phyloP scores from a whole-genome alignment of 2,888 invertebrate genomes.

The Cerastis rubricosa region DNA sequence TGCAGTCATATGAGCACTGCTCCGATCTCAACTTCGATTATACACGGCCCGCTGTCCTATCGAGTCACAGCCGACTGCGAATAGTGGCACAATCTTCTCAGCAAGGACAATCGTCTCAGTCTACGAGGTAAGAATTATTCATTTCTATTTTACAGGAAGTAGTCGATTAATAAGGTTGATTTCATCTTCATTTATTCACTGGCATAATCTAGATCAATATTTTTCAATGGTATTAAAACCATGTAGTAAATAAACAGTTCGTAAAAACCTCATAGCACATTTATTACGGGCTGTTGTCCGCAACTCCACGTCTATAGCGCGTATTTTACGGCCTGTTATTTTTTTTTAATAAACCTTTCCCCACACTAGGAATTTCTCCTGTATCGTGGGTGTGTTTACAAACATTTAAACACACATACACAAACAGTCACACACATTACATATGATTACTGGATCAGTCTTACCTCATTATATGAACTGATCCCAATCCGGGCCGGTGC shows the following conservation, averaged over 20 bases:
- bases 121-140: constrained; percentile 54
- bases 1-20: constrained; percentile 92
- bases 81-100: constrained; percentile 62
- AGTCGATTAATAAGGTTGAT: neutral
- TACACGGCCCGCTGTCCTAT: constrained; percentile 75
- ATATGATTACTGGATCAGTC: neutral
- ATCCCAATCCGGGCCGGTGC: neutral
- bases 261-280: neutral
- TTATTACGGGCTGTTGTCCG: no score
- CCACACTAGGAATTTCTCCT: no score
- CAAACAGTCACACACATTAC: no score
- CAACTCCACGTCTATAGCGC: no score
- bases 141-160: constrained; percentile 1
- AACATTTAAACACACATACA: no score
- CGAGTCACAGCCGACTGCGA: constrained; percentile 70
- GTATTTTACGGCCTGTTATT: no score
- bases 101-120: constrained; percentile 54
- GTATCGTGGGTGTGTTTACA: no score
- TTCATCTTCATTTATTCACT: neutral
- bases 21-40: constrained; percentile 83
- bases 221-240: neutral
- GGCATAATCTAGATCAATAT: neutral
- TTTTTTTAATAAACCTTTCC: no score
- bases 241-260: neutral
- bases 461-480: neutral